Evolutionary conservation across 2,113 vertebrate species (phyloP).

Genomic region (Elephantulus edwardii): DNA sequence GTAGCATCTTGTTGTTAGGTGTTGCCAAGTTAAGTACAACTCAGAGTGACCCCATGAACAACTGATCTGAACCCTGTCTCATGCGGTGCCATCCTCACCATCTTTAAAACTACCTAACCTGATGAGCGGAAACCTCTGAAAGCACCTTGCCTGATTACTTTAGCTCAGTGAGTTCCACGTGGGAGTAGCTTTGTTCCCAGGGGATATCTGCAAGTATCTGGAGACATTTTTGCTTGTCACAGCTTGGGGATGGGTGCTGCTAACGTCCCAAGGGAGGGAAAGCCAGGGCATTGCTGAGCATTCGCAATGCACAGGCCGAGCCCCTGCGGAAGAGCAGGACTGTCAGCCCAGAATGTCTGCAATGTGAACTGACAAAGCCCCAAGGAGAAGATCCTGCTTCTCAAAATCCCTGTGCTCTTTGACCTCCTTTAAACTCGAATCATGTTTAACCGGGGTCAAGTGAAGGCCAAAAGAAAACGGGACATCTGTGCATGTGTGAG

Average conservation of each 20-base stretch:
- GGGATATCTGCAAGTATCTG: not conserved
- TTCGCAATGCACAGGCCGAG: not conserved
- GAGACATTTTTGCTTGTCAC: not conserved
- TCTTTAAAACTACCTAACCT: not conserved
- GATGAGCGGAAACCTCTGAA: not conserved
- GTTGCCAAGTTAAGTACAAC: too few species aligned
- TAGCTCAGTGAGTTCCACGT: not conserved
- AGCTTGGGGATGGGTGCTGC: not conserved
- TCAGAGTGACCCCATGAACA: too few species aligned
- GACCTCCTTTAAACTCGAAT: constrained; percentile 14
- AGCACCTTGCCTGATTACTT: not conserved
- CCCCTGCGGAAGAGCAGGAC: not conserved
- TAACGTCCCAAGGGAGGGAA: not conserved
- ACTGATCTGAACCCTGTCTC: too few species aligned
- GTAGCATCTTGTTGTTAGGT: too few species aligned
- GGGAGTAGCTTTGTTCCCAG: not conserved
- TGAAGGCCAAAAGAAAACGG: not conserved
- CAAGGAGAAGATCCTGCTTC: not conserved
- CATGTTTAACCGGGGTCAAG: not conserved
- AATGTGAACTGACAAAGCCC: not conserved
- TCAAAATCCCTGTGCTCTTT: not conserved
- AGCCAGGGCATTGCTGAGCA: not conserved
- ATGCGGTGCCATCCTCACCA: too few species aligned
- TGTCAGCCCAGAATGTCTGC: not conserved
- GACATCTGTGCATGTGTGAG: constrained; percentile 27